Evolutionary conservation across 2,888 invertebrate species (phyloP), one percentile per base, ranked within the genome.

Genomic region (Netelia fuscicornis): DNA sequence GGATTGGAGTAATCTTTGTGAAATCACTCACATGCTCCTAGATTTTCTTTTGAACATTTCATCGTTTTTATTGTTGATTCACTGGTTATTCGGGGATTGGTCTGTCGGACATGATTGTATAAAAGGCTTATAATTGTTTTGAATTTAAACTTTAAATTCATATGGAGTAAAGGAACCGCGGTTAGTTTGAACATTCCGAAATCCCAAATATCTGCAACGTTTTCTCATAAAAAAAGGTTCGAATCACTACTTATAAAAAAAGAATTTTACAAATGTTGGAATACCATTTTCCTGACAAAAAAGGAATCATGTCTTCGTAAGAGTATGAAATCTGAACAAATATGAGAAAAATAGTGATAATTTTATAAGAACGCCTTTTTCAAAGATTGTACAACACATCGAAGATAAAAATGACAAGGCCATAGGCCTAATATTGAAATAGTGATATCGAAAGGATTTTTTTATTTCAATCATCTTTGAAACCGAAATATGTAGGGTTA

Each of bases 31-130:
- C 84, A 60, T 81, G 81, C 72, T 84, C 67, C 67, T 71, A 25
- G 71, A 75, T 80, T 80, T 87, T 79, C 62, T 83, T 65, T 80
- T 83, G 74, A 64, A 87, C 86, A 87, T 87, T 84, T 86, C 87
- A 87, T 87, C 54, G 81, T 84, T 77, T 84, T 54, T 58, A 67
- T 17, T 17, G 76, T 52, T 30, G 37, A 56, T 65, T 42, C 65
- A 75, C 17, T 64, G 64, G 64, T 54, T 20, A 54, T 37, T 30
- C 30, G n/a, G 30, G 11, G 10, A 56, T 17, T 56, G 48, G 17
- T 58, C 3, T 58, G 10, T 44, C n/a, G 5, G 3, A 30, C 20
- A 58, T 23, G 30, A n/a, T 44, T 58, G n/a, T 8, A 23, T n/a
- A 42, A 37, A 42, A 62, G 20, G 17, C 25, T 48, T 37, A 11